Base-by-base conservation (phyloP, 1,140 invertebrate species). In the Eueides isabella region DNA sequence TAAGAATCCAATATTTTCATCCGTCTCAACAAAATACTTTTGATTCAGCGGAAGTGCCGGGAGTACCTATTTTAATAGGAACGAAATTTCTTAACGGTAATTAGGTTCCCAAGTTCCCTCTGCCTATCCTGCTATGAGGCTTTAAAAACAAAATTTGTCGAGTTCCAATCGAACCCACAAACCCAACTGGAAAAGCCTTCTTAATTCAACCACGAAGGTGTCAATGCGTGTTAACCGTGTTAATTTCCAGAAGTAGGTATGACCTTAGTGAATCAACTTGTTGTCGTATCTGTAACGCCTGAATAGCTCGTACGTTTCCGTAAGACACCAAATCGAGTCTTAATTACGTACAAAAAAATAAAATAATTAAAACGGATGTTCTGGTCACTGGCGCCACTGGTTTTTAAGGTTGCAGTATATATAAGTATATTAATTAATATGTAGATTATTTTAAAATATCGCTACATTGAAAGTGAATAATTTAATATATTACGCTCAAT, bases 261-360 rank as follows among this genome's bases (percentile, higher is more conserved):
- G 48, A 55, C 48, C 48, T 55, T 55, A 19, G 19, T 26, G 12
- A 55, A 23, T 26, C 48, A 55, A 55, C 5, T 55, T 55, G 48
- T 55, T 55, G 23, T 55, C 23, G 9, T 3, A 55, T 55, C 48
- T 12, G 48, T 55, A 55, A 26, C 48, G 48, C 48, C 19, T 55
- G 19, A 55, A 12, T 12, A 55, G 48, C 48, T 55, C 48, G 48
- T n/a, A 19, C 48, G 48, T 55, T 55, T 55, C 48, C 48, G 48
- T 55, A 55, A 55, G 26, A 55, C 48, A 55, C 19, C n/a, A 23
- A 55, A 55, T 55, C 12, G 48, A 44, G 41, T 55, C 5, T 55
- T 55, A 55, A 55, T 55, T 55, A 55, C 48, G 7, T 55, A 55
- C 48, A 55, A 55, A 23, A 55, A 55, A 55, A 55, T 23, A 23